These are phyloP conservation scores for Alouatta palliata DNA, from an alignment of 2,113 vertebrate genomes.

Conservation along the genomic window DNA sequence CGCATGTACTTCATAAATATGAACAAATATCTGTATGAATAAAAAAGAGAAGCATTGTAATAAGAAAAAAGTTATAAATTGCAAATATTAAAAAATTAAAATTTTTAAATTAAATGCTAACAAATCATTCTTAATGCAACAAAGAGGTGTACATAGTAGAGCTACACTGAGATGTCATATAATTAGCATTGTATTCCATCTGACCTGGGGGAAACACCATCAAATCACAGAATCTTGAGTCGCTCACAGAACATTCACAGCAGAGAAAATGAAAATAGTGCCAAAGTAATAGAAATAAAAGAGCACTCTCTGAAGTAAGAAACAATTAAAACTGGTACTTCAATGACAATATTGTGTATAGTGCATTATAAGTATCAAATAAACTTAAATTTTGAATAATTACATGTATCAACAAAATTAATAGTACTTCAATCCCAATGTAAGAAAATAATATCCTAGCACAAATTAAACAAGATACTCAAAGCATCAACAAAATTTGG, in stretches of 20 bases:
- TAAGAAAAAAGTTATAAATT: not conserved
- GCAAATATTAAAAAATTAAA: not conserved
- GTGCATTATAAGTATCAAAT: not conserved
- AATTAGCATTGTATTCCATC: not conserved
- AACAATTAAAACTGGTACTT: not conserved
- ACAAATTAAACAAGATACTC: not conserved
- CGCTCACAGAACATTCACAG: not conserved
- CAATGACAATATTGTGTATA: not conserved
- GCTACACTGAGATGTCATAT: not conserved
- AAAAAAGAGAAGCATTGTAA: not conserved
- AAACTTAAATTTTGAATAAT: not conserved
- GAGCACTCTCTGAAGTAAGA: not conserved
- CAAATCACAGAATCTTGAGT: not conserved
- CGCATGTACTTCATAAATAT: not conserved
- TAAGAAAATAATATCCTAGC: constrained; percentile 6
- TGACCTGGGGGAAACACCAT: not conserved
- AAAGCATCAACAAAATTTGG: not conserved
- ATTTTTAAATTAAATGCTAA: not conserved
- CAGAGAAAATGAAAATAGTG: not conserved
- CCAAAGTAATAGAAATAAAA: not conserved
- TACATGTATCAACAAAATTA: not conserved
- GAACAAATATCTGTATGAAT: not conserved
- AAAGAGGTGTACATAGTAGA: not conserved
- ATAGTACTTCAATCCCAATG: not conserved
- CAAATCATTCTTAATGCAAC: not conserved